Base-by-base conservation (phyloP, 2,113 vertebrate species). In the Corvus moneduloides region DNA sequence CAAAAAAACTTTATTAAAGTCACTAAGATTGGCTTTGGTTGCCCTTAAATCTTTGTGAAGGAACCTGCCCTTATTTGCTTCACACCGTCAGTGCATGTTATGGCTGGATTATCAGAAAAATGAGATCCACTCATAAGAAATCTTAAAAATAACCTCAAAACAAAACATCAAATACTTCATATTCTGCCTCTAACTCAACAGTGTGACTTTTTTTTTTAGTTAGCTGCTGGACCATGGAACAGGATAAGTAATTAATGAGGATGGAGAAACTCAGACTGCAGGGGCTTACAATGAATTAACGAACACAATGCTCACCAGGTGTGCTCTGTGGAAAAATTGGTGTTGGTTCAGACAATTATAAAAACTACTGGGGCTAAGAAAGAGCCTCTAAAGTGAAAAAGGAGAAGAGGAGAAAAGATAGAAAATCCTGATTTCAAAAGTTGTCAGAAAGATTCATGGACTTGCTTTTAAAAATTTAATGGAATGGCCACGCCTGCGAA, bases 51-150 rank as follows among this genome's bases (percentile, higher is more conserved):
- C 35, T 68, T 41, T 15, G 5, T 22, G 37, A 69, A 82, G 11
- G 28, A 59, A 46, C 49, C 61, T 73, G 32, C 10, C 27, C 33
- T 59, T 37, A 10, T 82, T 67, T n/a, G 13, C 28, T 54, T 15
- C 8, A 1, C 12, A 5, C 30, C 2, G 0, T 20, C 54, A 21
- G 10, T 54, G 24, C 5, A 4, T 20, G 7, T 24, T 67, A 18
- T 44, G 39, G 10, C 23, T 55, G 10, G 32, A 26, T 68, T 19
- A 22, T 43, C 7, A 15, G 37, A 78, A 64, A 72, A 81, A 46
- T 23, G 21, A 32, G 4, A 74, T 13, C 62, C 41, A 16, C 35
- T 39, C 23, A 11, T 11, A 32, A 54, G 28, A 73, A 83, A 69
- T 69, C 10, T 59, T 43, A 1, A 19, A 49, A 80, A 37, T 13